Conservation (phyloP, 2,888 invertebrate species). For the Liodrosophila aerea region DNA sequence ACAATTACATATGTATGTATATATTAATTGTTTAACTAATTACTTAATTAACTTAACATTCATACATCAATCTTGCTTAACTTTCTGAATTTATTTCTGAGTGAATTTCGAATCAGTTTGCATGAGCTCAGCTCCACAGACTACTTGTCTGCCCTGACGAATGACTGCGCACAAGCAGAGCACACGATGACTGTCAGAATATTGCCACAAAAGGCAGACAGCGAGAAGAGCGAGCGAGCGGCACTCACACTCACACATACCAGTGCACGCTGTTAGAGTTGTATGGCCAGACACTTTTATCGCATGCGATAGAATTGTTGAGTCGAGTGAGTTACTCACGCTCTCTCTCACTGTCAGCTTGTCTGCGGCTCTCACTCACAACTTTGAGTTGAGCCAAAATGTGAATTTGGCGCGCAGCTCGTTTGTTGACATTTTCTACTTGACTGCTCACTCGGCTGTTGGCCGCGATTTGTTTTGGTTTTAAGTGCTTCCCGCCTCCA, state of each 20-base stretch:
- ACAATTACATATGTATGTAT: no score
- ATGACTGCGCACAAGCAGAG: slow-evolving; percentile 33
- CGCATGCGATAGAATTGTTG: slow-evolving; percentile 55
- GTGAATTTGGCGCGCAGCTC: slow-evolving; percentile 77
- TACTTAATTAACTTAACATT: no score
- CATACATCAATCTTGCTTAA: no score
- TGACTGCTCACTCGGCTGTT: no score
- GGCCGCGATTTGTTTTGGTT: slow-evolving; percentile 69
- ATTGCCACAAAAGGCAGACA: slow-evolving; percentile 43
- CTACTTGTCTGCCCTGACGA: slow-evolving; percentile 55
- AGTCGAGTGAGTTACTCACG: slow-evolving; percentile 16
- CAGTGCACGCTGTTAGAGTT: background rate
- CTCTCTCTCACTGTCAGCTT: background rate
- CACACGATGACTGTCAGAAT: slow-evolving; percentile 66
- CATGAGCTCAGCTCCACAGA: slow-evolving; percentile 1
- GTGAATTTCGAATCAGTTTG: slow-evolving; percentile 11
- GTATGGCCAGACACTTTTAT: slow-evolving; percentile 21
- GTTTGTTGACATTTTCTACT: slow-evolving; percentile 70
- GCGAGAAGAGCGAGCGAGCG: slow-evolving; percentile 20
- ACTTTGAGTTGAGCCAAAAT: slow-evolving; percentile 30
- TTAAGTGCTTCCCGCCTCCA: slow-evolving; percentile 12
- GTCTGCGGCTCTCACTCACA: slow-evolving; percentile 5
- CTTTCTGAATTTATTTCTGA: no score
- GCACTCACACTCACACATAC: slow-evolving; percentile 26
- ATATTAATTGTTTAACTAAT: no score